Conservation (phyloP, 1,140 invertebrate genomes). For the Hyphantria cunea region DNA sequence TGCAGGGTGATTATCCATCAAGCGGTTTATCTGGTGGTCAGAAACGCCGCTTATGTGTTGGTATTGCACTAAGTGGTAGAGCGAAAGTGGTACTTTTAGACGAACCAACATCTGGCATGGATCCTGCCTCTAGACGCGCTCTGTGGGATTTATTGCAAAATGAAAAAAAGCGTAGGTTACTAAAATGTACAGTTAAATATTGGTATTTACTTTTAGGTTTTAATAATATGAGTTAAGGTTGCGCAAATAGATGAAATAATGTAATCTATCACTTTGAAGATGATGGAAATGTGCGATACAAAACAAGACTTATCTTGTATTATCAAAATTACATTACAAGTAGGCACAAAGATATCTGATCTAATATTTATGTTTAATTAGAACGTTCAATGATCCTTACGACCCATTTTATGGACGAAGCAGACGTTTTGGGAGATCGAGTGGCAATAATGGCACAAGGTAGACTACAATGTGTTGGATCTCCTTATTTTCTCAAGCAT, state of each 20-base stretch:
- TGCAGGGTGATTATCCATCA: slow-evolving; percentile 80
- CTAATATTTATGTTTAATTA: slow-evolving; percentile 26
- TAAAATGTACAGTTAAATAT: too few relatives aligned
- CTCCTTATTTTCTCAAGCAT: slow-evolving; percentile 82
- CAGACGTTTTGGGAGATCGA: slow-evolving; percentile 95
- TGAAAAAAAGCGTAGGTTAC: slow-evolving; percentile 69
- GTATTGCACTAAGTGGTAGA: slow-evolving; percentile 81
- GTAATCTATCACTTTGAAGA: too few relatives aligned
- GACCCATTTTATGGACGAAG: slow-evolving; percentile 99
- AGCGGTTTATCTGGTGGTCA: slow-evolving; percentile 81
- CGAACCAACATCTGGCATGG: slow-evolving; percentile 98
- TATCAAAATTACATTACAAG: too few relatives aligned
- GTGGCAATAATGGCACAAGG: slow-evolving; percentile 96
- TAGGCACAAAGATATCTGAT: too few relatives aligned
- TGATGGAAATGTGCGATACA: too few relatives aligned
- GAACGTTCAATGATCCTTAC: slow-evolving; percentile 93
- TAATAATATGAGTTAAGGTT: too few relatives aligned
- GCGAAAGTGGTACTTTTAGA: slow-evolving; percentile 89
- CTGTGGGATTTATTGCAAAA: slow-evolving; percentile 93
- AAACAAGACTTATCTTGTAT: too few relatives aligned
- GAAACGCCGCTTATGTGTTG: slow-evolving; percentile 81
- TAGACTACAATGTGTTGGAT: slow-evolving; percentile 86
- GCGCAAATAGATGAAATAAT: too few relatives aligned
- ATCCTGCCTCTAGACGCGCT: slow-evolving; percentile 94
- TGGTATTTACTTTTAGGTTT: too few relatives aligned